These are phyloP conservation scores for Lasioglossum lativentre DNA, from an alignment of 2,888 invertebrate genomes.

Conservation along the genomic window DNA sequence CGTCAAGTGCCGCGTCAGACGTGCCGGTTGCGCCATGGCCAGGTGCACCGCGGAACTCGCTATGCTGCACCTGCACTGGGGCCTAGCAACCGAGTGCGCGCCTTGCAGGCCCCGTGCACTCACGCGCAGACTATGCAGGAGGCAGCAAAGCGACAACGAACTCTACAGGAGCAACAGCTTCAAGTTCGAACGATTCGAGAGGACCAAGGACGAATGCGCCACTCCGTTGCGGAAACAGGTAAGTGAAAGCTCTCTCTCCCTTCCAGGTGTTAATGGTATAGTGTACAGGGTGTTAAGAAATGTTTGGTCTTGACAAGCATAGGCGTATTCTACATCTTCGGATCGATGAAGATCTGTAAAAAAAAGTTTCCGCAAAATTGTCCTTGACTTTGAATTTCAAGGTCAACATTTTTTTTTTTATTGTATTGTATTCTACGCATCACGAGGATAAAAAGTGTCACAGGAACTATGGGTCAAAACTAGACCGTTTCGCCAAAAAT, in stretches of 20 bases:
- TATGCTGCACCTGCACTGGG: conserved; percentile 86
- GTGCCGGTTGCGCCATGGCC: conserved; percentile 82
- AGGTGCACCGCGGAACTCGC: conserved; percentile 82
- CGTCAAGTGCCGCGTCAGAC: conserved; percentile 81
- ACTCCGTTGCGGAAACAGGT: conserved; percentile 89
- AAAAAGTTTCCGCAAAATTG: no score
- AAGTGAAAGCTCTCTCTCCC: conserved; percentile 7
- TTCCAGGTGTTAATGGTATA: not conserved
- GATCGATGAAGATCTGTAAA: no score
- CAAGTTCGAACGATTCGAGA: conserved; percentile 93
- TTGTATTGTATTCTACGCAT: no score
- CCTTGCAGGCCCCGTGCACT: conserved; percentile 87
- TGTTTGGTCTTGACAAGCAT: no score
- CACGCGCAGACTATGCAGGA: conserved; percentile 91
- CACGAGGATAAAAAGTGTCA: no score
- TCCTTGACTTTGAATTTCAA: no score
- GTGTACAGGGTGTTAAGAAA: no score
- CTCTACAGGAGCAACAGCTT: conserved; percentile 94
- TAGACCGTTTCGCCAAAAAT: no score
- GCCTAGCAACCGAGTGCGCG: conserved; percentile 86
- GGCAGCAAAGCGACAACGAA: conserved; percentile 92
- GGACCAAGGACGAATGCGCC: conserved; percentile 88
- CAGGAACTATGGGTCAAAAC: no score
- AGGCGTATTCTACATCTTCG: no score
- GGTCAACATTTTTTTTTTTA: no score